Conservation (phyloP, 1,140 invertebrate genomes). For the Papilio polytes region DNA sequence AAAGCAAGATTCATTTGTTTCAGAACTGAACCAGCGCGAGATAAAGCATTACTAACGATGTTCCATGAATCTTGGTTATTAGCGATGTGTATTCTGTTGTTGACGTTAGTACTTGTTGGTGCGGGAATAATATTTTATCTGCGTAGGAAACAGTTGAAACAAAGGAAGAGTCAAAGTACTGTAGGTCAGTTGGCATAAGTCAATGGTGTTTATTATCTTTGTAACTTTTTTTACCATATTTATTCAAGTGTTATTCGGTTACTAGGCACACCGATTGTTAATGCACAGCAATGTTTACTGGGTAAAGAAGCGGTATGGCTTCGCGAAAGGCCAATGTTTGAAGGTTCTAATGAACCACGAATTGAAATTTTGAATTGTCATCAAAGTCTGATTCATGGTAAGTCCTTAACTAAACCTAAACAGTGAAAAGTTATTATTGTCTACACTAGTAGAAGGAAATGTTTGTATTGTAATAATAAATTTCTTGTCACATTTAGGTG, state of each 20-base stretch:
- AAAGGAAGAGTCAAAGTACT: slow-evolving; percentile 72
- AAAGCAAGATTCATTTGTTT: slow-evolving; percentile 44
- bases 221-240: neutral
- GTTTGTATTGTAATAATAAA: slow-evolving; percentile 32
- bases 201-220: neutral
- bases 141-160: slow-evolving; percentile 67
- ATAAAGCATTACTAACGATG: slow-evolving; percentile 77
- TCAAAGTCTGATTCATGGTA: slow-evolving; percentile 75
- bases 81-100: slow-evolving; percentile 70
- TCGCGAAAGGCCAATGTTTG: slow-evolving; percentile 73
- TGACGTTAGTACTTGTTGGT: slow-evolving; percentile 70
- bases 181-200: slow-evolving; percentile 58
- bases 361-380: slow-evolving; percentile 80
- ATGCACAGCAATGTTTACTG: slow-evolving; percentile 75
- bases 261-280: slow-evolving; percentile 68
- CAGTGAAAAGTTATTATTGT: neutral
- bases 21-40: slow-evolving; percentile 78
- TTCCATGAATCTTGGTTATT: slow-evolving; percentile 81
- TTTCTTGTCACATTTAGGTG: slow-evolving; percentile 55
- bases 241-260: slow-evolving; percentile 38
- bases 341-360: slow-evolving; percentile 74
- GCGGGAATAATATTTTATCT: slow-evolving; percentile 71
- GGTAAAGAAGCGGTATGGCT: slow-evolving; percentile 79
- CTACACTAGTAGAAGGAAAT: slow-evolving; percentile 9
- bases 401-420: slow-evolving; percentile 36